These are phyloP conservation scores for Eurystomus gularis DNA, from an alignment of 2,113 vertebrate species.

Conservation along the genomic window DNA sequence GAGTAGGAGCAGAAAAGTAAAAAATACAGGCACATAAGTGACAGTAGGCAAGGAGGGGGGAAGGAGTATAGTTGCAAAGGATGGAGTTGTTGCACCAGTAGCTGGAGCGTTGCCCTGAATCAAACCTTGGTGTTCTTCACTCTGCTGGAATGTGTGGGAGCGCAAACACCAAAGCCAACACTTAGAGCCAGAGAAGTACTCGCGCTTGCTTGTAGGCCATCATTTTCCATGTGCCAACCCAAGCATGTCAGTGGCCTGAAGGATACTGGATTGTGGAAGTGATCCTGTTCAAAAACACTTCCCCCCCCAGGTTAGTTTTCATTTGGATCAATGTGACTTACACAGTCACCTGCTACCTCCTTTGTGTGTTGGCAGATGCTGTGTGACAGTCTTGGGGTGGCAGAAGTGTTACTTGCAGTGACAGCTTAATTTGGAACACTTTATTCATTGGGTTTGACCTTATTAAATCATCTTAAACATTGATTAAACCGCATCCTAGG, in stretches of 20 bases:
- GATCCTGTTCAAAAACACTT: neutral
- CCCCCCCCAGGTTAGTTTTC: neutral
- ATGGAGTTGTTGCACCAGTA: neutral
- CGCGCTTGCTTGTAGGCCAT: neutral
- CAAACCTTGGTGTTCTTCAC: neutral
- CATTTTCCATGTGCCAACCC: accelerated
- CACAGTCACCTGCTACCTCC: accelerated
- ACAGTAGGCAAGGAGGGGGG: neutral
- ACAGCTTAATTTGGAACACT: neutral
- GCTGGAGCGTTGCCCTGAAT: neutral
- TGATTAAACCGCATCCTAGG: neutral
- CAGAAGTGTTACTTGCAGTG: neutral
- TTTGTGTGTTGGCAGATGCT: neutral
- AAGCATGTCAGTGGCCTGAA: neutral
- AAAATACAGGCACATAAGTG: neutral
- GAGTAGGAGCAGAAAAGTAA: neutral
- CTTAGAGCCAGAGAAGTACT: neutral
- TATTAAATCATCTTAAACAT: neutral
- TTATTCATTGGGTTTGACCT: neutral
- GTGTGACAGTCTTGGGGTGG: neutral
- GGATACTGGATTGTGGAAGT: neutral
- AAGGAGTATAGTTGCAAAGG: neutral
- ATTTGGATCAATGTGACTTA: neutral
- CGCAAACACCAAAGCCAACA: neutral
- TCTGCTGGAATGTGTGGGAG: neutral